Base-by-base conservation (phyloP, 2,888 invertebrate species). In the Limnephilus auricula region DNA sequence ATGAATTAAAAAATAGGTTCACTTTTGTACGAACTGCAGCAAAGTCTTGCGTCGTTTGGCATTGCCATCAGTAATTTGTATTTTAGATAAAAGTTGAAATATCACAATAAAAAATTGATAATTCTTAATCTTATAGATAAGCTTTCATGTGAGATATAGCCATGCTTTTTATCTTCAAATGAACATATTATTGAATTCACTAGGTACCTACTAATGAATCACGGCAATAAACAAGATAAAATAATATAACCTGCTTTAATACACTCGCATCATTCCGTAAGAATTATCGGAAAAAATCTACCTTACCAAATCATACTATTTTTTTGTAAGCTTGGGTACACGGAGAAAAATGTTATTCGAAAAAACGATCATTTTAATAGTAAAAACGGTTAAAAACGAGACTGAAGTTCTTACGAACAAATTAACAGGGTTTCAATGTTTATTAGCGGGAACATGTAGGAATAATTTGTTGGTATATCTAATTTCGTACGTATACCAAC, bases 111-210 rank as follows among this genome's bases (percentile, higher is more conserved):
- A 80, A 80, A 32, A 80, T 32, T 32, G 80, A 80, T 80, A 80
- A 80, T 80, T 32, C 80, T 15, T 80, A 31, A 80, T 80, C 80
- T 80, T 32, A 32, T 32, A 32, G 80, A 80, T 80, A 80, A 80
- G 32, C 31, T 31, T 80, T 80, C 30, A 12, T 65, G 25, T 65
- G 25, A 18, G 25, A 65, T 65, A 65, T 18, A 65, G 65, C 65
- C 65, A n/a, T 25, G 65, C 18, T n/a, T 65, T 65, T n/a, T n/a
- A 18, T 65, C 25, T 65, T 65, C 25, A 65, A 25, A 65, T 25
- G 65, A 9, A 65, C 65, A n/a, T n/a, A 65, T 65, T n/a, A n/a
- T 65, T 65, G 65, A 65, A 65, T 65, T 25, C 65, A 25, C 25
- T 65, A 5, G 18, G 50, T 50, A 65, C 40, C 40, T 40, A 40